Base-by-base conservation (phyloP, 2,113 vertebrate genomes). In the Gorsachius goisagi region DNA sequence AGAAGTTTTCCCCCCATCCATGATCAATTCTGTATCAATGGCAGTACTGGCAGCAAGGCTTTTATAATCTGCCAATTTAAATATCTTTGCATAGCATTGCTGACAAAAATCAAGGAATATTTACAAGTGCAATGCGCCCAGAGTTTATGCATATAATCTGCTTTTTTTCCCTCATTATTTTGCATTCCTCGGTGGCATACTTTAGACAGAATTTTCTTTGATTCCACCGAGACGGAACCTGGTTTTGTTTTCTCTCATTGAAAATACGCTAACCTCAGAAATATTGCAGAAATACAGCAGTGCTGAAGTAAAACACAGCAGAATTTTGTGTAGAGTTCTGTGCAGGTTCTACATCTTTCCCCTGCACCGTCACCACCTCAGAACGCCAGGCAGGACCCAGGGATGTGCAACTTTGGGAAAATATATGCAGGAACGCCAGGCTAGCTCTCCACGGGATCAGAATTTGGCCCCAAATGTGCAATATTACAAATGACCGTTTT, bases 381-480 rank as follows among this genome's bases (percentile, higher is more conserved):
- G n/a, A 50, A n/a, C 4, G 21, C 33, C 5, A 41, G 33, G 8
- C 7, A 33, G 37, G 39, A 89, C 28, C 23, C 86, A 28, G 35
- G 67, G 33, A 69, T 28, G 6, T 4, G 3, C 15, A 19, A 17
- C n/a, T 44, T 37, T 8, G 23, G 45, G 52, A 49, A 67, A 68
- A 49, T 7, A 44, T 1, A 32, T 0, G 1, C 62, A 37, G 63
- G 41, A 75, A 77, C 3, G 5, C 63, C 9, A 1, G 8, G 39
- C 33, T n/a, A 39, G 22, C 10, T 50, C 45, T 27, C 12, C 1
- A 0, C 3, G 4, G 62, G 15, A 77, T 47, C 76, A 71, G 59
- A 73, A 69, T 77, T 47, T 83, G 63, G 24, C 58, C 53, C 27
- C 9, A 79, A 71, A 67, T 7, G 19, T 68, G 12, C n/a, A 69